A percentile compares a stretch with the other conserved stretches of the same genome.
phyloP scores from a whole-genome alignment of 2,888 invertebrate species.

The Rhorus exstirpatorius region DNA sequence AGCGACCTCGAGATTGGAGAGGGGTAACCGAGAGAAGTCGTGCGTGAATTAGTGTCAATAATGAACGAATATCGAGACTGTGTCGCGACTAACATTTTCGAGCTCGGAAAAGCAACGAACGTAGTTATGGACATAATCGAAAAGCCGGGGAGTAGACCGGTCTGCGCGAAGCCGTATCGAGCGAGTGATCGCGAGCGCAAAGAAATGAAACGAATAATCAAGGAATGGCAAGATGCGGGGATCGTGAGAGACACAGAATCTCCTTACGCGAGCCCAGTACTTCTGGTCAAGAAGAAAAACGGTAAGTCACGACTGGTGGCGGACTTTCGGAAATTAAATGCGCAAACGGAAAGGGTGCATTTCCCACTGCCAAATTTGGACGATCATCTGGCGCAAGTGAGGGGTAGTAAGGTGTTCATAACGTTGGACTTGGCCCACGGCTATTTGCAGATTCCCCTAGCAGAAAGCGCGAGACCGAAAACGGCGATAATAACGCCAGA shows the following conservation, averaged over 20 bases:
- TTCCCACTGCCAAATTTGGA: too few relatives aligned
- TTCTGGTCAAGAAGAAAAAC: conserved; percentile 60
- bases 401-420: conserved; percentile 4
- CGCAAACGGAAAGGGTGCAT: conserved; percentile 13
- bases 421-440: conserved; percentile 46
- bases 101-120: conserved; percentile 14
- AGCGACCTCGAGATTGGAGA: neutral
- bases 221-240: conserved; percentile 44
- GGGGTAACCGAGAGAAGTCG: neutral
- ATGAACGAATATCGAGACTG: conserved; percentile 42
- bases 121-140: conserved; percentile 27
- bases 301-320: conserved; percentile 56
- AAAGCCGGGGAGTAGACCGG: conserved; percentile 5
- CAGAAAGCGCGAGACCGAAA: conserved; percentile 35
- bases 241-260: conserved; percentile 49
- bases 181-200: conserved; percentile 21
- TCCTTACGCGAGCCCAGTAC: conserved; percentile 62
- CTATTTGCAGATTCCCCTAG: conserved; percentile 38
- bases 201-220: conserved; percentile 40
- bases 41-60: neutral
- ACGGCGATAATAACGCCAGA: conserved; percentile 68
- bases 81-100: conserved; percentile 33
- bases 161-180: conserved; percentile 40
- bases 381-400: too few relatives aligned
- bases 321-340: conserved; percentile 51